A percentile compares a stretch with the other conserved stretches of the same genome.
phyloP scores from a whole-genome alignment of 2,797 vertebrate species.

The Ispidina lecontei region DNA sequence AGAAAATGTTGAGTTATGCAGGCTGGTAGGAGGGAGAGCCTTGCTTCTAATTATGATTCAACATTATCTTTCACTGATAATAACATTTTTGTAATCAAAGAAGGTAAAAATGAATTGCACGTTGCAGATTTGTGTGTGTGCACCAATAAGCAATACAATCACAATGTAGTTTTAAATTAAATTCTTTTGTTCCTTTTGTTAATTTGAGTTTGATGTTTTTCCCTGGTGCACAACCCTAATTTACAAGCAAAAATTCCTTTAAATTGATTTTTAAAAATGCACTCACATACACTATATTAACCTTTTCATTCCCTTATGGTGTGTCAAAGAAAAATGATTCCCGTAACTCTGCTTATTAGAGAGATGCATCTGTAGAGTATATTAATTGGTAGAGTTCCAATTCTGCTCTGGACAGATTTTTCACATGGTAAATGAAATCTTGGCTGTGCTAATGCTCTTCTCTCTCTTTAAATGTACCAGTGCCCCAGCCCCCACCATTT shows the following conservation, averaged over 20 bases:
- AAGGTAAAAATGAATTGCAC: constrained; percentile 25
- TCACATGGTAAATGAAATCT: not conserved
- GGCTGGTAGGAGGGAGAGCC: not conserved
- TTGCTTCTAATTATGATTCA: constrained; percentile 38
- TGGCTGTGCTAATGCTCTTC: not conserved
- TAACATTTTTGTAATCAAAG: constrained; percentile 46
- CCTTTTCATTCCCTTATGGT: constrained; percentile 35
- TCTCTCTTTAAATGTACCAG: not conserved
- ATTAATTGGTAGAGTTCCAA: constrained; percentile 15
- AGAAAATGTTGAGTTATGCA: not conserved
- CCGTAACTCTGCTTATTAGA: not conserved
- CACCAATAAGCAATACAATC: constrained; percentile 14
- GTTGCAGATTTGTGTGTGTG: not conserved
- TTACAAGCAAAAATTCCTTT: constrained; percentile 45
- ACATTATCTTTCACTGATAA: constrained; percentile 34
- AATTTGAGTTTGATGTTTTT: constrained; percentile 56
- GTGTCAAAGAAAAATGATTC: constrained; percentile 19
- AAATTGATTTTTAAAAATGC: constrained; percentile 64
- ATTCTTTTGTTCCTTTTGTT: constrained; percentile 61
- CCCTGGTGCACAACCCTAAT: constrained; percentile 20
- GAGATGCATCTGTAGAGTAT: not conserved
- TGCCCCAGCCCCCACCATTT: not conserved
- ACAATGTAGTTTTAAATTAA: constrained; percentile 24
- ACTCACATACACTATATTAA: constrained; percentile 1
- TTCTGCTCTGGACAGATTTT: not conserved